These are phyloP conservation scores for Sminthopsis crassicaudata DNA, from an alignment of 2,113 vertebrate species.

Conservation along the genomic window DNA sequence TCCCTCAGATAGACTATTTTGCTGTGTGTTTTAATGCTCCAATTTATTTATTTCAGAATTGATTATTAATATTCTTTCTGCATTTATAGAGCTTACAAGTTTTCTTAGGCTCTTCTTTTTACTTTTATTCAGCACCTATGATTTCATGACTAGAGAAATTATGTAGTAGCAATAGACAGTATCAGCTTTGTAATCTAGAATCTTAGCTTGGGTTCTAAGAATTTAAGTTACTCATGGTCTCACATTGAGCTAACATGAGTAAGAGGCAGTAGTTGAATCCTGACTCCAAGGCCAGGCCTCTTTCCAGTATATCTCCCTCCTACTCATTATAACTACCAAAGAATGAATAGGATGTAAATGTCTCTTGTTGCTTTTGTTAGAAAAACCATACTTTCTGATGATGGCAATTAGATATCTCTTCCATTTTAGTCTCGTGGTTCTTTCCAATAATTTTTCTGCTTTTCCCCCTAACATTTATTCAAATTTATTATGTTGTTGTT, in stretches of 20 bases:
- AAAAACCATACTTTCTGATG: background rate
- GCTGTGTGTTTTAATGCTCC: background rate
- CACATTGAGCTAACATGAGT: background rate
- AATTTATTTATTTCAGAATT: background rate
- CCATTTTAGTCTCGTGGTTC: background rate
- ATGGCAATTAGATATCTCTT: background rate
- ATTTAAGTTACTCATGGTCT: background rate
- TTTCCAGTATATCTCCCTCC: background rate
- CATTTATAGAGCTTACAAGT: background rate
- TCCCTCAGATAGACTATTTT: background rate
- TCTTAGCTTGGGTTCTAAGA: background rate
- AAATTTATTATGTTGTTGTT: background rate
- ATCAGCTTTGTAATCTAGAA: background rate
- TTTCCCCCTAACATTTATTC: background rate
- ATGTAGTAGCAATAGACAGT: background rate
- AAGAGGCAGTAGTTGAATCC: background rate
- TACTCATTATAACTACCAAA: background rate
- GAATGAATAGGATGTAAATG: background rate
- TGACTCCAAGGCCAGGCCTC: background rate
- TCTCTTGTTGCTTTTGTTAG: background rate
- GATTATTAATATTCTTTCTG: background rate
- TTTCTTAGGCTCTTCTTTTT: background rate
- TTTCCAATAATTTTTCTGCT: background rate
- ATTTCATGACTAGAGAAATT: background rate
- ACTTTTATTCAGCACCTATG: background rate